Evolutionary conservation across 2,888 invertebrate genomes (phyloP).

Genomic region (Tetrapedia diversipes): DNA sequence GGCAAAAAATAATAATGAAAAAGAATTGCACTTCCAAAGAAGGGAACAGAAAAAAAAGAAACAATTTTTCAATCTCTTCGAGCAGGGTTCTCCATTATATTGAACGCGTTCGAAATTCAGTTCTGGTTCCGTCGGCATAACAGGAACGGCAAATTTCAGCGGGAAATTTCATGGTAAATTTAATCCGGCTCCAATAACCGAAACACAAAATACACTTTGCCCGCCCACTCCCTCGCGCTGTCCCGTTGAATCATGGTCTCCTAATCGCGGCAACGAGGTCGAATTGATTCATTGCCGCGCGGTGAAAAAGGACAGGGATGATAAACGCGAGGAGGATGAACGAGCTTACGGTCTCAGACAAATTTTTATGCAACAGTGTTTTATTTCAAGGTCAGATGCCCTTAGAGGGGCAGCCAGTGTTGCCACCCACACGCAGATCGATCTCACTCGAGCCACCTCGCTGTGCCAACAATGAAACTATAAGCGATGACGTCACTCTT

Average conservation of each 20-base stretch:
- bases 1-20: no score
- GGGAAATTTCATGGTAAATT: not conserved
- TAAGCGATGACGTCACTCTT: no score
- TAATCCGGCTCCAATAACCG: constrained; percentile 24
- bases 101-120: constrained; percentile 2
- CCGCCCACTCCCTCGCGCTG: not conserved
- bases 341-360: constrained; percentile 11
- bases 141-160: not conserved
- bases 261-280: constrained; percentile 5
- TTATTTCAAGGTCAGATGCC: constrained; percentile 45
- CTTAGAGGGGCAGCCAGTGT: constrained; percentile 38
- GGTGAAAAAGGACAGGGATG: not conserved
- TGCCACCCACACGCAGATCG: constrained; percentile 56
- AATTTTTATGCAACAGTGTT: constrained; percentile 40
- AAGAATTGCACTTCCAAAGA: no score
- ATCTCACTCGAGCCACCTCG: constrained; percentile 47
- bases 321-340: constrained; percentile 1
- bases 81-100: constrained; percentile 1
- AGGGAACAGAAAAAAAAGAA: no score
- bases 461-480: constrained; percentile 63
- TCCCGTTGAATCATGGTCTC: constrained; percentile 12
- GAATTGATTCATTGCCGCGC: constrained; percentile 19
- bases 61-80: not conserved
- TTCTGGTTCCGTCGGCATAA: constrained; percentile 1
- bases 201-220: constrained; percentile 15